Evolutionary conservation across 2,888 invertebrate genomes (phyloP).

Genomic region (Xylophagus ater): DNA sequence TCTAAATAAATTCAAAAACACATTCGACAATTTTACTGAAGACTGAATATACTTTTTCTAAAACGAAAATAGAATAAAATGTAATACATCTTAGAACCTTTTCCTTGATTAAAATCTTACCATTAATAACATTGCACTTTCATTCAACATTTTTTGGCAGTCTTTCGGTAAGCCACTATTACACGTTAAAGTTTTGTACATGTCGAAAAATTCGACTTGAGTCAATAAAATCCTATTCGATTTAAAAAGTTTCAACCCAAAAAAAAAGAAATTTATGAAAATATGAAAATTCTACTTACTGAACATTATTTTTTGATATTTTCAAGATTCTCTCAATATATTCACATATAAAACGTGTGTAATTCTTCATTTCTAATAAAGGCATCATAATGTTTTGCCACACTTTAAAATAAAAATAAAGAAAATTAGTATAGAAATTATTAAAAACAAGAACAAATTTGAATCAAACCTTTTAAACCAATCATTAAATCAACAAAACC

Average conservation of each 20-base stretch:
- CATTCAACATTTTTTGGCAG: conserved; percentile 26
- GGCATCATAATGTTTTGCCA: conserved; percentile 69
- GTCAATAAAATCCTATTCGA: conserved; percentile 19
- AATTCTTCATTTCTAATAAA: conserved; percentile 58
- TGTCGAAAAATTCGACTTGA: conserved; percentile 29
- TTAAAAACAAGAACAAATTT: background rate
- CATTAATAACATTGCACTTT: conserved; percentile 27
- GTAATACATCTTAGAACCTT: background rate
- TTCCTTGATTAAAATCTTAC: conserved; percentile 19
- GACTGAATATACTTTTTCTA: conserved; percentile 30
- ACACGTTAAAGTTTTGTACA: conserved; percentile 26
- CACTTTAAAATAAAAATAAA: conserved; percentile 41
- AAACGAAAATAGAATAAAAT: conserved; percentile 4
- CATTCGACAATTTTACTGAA: conserved; percentile 27
- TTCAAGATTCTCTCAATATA: conserved; percentile 42
- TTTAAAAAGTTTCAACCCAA: background rate
- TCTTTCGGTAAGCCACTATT: conserved; percentile 26
- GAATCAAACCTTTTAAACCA: conserved; percentile 51
- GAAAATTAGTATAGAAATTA: too few species aligned
- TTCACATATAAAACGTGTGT: conserved; percentile 51
- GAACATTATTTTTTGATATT: conserved; percentile 13
- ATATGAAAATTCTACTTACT: background rate
- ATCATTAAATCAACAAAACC: conserved; percentile 52
- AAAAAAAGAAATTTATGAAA: background rate
- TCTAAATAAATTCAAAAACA: conserved; percentile 31